Evolutionary conservation across 2,113 vertebrate genomes (phyloP).

Genomic region (Laticauda colubrina): DNA sequence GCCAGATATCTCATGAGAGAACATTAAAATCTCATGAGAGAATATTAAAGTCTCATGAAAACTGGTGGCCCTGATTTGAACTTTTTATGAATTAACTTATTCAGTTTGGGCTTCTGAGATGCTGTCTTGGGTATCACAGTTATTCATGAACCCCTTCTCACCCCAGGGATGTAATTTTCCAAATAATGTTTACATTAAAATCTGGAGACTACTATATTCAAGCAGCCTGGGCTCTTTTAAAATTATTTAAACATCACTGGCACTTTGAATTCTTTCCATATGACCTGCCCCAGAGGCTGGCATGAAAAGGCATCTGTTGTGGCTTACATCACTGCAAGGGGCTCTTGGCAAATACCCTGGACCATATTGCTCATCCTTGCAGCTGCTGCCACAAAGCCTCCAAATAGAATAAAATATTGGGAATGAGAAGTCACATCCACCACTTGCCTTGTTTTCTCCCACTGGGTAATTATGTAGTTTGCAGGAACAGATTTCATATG

Average conservation of each 20-base stretch:
- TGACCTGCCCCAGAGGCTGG: neutral
- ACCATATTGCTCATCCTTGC: neutral
- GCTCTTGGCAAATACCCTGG: neutral
- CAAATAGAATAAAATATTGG: neutral
- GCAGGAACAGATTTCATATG: neutral
- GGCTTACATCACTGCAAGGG: neutral
- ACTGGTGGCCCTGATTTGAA: neutral
- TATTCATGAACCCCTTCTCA: neutral
- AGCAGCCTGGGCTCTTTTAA: neutral
- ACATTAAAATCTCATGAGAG: neutral
- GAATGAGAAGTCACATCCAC: neutral
- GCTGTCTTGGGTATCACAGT: neutral
- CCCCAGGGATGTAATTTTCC: neutral
- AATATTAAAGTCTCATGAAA: neutral
- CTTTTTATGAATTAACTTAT: neutral
- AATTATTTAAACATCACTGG: neutral
- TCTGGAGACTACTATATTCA: neutral
- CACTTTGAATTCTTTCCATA: neutral
- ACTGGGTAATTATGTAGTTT: neutral
- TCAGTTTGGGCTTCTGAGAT: neutral
- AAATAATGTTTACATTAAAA: neutral
- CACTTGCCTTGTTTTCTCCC: neutral
- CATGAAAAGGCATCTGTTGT: neutral
- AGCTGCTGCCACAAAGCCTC: neutral
- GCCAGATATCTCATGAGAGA: neutral